Conservation (phyloP, 2,797 vertebrate species). For the Falco novaeseelandiae region DNA sequence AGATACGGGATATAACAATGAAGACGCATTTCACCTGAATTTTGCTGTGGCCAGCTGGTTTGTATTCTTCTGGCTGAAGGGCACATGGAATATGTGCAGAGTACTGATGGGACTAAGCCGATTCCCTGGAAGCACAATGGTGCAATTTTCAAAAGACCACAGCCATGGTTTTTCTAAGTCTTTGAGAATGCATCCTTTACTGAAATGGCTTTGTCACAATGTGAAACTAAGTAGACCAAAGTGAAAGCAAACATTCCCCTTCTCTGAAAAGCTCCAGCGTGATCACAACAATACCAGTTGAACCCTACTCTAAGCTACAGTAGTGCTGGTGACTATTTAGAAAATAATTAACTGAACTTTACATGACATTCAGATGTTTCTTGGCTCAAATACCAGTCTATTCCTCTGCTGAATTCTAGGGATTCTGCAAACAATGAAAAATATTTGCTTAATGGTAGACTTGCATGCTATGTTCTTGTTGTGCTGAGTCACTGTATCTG, state of each 20-base stretch:
- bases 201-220: constrained; percentile 31
- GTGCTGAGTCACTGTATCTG: constrained; percentile 43
- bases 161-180: not conserved
- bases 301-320: constrained; percentile 16
- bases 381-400: constrained; percentile 48
- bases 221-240: not conserved
- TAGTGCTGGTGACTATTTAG: constrained; percentile 51
- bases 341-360: constrained; percentile 71
- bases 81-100: not conserved
- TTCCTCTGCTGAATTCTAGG: constrained; percentile 52
- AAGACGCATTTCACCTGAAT: not conserved
- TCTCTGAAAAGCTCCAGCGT: not conserved
- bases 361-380: constrained; percentile 64
- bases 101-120: not conserved
- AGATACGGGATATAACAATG: not conserved
- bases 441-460: constrained; percentile 47
- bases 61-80: not conserved
- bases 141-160: not conserved
- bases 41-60: not conserved
- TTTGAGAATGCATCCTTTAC: not conserved
- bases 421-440: constrained; percentile 63
- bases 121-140: not conserved
- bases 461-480: constrained; percentile 11
- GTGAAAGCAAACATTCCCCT: constrained; percentile 40
- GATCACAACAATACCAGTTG: constrained; percentile 23